Conservation (phyloP, 2,113 vertebrate genomes). For the Macquaria australasica region DNA sequence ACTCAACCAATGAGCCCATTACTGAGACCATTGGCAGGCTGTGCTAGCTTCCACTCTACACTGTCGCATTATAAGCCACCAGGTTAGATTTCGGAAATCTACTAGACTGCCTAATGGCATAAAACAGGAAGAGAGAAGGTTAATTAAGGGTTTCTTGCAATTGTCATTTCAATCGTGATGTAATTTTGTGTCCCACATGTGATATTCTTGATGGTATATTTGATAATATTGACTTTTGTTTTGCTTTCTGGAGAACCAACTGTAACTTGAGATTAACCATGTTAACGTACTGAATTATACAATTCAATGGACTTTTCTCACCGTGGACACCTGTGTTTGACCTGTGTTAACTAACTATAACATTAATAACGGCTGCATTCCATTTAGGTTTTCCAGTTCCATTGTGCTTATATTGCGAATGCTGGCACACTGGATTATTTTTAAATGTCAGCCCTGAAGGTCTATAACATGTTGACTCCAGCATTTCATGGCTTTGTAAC, state of each 20-base stretch:
- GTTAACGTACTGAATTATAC: not conserved
- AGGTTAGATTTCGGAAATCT: slow-evolving; percentile 44
- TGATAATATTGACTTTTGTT: not conserved
- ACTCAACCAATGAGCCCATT: slow-evolving; percentile 53
- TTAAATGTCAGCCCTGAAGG: not conserved
- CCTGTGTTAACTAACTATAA: not conserved
- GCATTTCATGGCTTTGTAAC: slow-evolving; percentile 7
- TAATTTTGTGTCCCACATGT: not conserved
- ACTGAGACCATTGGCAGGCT: slow-evolving; percentile 46
- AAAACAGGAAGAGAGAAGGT: slow-evolving; percentile 18
- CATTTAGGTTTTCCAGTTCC: not conserved
- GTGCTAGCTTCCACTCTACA: slow-evolving; percentile 14
- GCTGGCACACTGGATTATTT: not conserved
- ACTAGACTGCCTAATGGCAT: slow-evolving; percentile 2
- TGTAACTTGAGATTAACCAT: not conserved
- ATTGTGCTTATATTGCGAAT: not conserved
- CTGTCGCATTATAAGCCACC: slow-evolving; percentile 20
- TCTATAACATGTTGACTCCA: not conserved
- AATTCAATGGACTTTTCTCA: not conserved
- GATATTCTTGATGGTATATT: not conserved
- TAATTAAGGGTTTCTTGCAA: slow-evolving; percentile 20
- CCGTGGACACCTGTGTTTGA: not conserved
- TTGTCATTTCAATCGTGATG: not conserved
- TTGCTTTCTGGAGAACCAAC: not conserved
- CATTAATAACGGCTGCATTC: not conserved